These are phyloP conservation scores for Thymallus thymallus DNA, from an alignment of 2,113 vertebrate genomes.

Conservation along the genomic window DNA sequence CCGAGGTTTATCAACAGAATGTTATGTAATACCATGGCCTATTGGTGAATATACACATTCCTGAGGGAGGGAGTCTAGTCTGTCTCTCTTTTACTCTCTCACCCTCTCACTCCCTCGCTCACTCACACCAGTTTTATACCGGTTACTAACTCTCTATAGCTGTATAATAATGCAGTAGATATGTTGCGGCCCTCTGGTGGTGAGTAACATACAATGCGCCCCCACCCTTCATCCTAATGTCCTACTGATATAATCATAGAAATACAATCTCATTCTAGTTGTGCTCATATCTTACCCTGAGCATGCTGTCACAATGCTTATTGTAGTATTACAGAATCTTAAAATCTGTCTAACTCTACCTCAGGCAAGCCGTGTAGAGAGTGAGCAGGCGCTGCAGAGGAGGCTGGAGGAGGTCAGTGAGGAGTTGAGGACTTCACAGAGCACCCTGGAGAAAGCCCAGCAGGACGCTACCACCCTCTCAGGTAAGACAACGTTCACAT, in stretches of 20 bases:
- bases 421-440: slow-evolving; percentile 83
- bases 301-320: not conserved
- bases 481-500: slow-evolving; percentile 60
- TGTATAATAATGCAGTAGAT: too few relatives aligned
- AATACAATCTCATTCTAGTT: not conserved
- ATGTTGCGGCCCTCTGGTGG: not conserved
- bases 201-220: not conserved
- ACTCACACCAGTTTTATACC: too few relatives aligned
- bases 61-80: too few relatives aligned
- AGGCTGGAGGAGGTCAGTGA: slow-evolving; percentile 84
- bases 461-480: slow-evolving; percentile 76
- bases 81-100: not conserved
- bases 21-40: slow-evolving; percentile 10
- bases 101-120: too few relatives aligned
- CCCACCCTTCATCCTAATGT: too few relatives aligned
- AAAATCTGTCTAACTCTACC: not conserved
- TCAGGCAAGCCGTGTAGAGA: slow-evolving; percentile 79
- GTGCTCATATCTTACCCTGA: not conserved
- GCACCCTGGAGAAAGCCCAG: slow-evolving; percentile 77
- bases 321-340: not conserved
- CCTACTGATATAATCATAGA: not conserved
- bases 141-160: too few relatives aligned
- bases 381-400: slow-evolving; percentile 80
- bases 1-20: slow-evolving; percentile 6
- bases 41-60: too few relatives aligned